A percentile compares a stretch with the other conserved stretches of the same genome.
Evolutionary conservation across 2,888 invertebrate genomes (phyloP).

Genomic region (Dryocosmus kuriphilus): DNA sequence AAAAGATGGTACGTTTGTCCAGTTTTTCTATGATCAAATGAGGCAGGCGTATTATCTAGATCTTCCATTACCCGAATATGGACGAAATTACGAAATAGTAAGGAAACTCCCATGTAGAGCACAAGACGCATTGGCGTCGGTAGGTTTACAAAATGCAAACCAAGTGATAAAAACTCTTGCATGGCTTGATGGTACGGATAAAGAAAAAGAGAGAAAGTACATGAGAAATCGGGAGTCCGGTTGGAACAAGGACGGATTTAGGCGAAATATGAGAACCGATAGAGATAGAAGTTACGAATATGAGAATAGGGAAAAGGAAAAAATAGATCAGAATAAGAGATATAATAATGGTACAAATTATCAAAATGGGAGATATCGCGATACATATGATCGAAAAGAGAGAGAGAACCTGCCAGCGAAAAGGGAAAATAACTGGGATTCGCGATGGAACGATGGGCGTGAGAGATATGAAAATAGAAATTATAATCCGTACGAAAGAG

Average conservation of each 20-base stretch:
- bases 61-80: neutral
- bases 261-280: neutral
- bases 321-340: too few relatives aligned
- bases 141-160: neutral
- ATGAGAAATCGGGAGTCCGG: neutral
- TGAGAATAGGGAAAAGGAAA: too few relatives aligned
- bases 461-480: too few relatives aligned
- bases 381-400: too few relatives aligned
- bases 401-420: too few relatives aligned
- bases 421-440: too few relatives aligned
- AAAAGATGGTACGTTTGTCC: slow-evolving; percentile 1
- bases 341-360: too few relatives aligned
- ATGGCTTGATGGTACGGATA: neutral
- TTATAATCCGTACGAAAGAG: too few relatives aligned
- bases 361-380: too few relatives aligned
- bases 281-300: neutral
- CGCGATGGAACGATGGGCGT: too few relatives aligned
- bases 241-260: neutral
- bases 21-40: neutral
- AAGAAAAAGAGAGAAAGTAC: too few relatives aligned
- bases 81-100: neutral
- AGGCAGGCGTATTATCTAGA: neutral
- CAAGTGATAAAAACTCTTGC: neutral
- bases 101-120: neutral
- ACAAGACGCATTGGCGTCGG: neutral